These are phyloP conservation scores for Pogonocichla stellata DNA, from an alignment of 2,113 vertebrate species.

Conservation along the genomic window DNA sequence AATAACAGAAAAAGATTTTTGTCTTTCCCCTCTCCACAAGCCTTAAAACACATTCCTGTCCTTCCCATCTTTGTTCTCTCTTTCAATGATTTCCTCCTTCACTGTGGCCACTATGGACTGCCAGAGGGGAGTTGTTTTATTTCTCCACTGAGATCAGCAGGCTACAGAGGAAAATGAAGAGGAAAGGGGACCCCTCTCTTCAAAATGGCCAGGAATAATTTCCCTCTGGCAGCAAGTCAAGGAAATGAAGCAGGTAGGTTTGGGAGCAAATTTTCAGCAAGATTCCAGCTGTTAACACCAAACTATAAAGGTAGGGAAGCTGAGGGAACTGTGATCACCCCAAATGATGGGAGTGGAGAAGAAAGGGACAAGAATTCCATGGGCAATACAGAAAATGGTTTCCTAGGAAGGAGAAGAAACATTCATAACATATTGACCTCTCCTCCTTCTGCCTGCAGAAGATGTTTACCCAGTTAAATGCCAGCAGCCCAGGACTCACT, in stretches of 20 bases:
- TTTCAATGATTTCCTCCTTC: background rate
- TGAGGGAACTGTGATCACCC: background rate
- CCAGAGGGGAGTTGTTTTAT: background rate
- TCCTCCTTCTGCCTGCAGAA: background rate
- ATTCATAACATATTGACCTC: background rate
- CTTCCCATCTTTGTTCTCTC: background rate
- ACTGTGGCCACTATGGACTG: background rate
- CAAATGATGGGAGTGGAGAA: background rate
- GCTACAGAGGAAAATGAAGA: background rate
- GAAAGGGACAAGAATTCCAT: background rate
- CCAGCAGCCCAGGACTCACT: background rate
- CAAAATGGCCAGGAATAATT: background rate
- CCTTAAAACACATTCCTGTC: background rate
- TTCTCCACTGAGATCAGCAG: background rate
- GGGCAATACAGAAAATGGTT: background rate
- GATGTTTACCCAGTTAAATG: background rate
- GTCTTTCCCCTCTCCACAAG: background rate
- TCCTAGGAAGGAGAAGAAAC: background rate
- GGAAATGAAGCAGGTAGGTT: background rate
- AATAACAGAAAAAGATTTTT: background rate
- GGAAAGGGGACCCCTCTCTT: background rate
- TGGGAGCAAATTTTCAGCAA: background rate
- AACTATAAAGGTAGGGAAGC: background rate
- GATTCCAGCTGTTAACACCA: background rate
- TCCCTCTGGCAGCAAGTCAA: background rate